A percentile compares a stretch with the other conserved stretches of the same genome.
These are phyloP conservation scores for Phthorimaea operculella DNA, from an alignment of 1,140 invertebrate genomes.

Conservation along the genomic window DNA sequence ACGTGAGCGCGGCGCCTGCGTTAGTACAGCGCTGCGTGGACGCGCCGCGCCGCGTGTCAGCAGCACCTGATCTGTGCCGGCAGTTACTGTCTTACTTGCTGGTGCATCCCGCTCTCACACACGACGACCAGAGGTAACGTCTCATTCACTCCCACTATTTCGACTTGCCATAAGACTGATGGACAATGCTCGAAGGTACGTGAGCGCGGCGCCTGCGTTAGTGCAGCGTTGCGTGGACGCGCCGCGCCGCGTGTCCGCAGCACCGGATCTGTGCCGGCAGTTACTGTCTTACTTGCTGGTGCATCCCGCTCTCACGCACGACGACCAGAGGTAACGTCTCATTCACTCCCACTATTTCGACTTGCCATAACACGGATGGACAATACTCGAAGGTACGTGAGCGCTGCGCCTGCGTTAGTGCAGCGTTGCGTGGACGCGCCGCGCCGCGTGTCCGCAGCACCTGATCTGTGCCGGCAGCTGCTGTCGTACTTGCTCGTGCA, in stretches of 20 bases:
- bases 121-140: too few relatives aligned
- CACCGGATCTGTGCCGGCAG: too few relatives aligned
- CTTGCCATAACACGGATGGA: slow-evolving; percentile 85
- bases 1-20: too few relatives aligned
- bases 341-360: too few relatives aligned
- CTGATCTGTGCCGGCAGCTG: slow-evolving; percentile 76
- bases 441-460: slow-evolving; percentile 27
- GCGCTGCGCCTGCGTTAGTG: slow-evolving; percentile 62
- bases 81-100: too few relatives aligned
- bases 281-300: slow-evolving; percentile 93
- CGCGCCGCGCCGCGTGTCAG: too few relatives aligned
- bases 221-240: slow-evolving; percentile 67
- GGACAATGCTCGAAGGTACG: too few relatives aligned
- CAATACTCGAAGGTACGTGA: slow-evolving; percentile 76
- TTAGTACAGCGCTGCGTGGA: too few relatives aligned
- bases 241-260: slow-evolving; percentile 30
- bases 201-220: slow-evolving; percentile 60
- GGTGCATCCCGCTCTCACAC: too few relatives aligned
- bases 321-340: slow-evolving; percentile 76
- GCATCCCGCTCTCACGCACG: slow-evolving; percentile 90
- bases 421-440: slow-evolving; percentile 65
- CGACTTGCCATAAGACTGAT: too few relatives aligned
- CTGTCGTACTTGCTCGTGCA: slow-evolving; percentile 93
- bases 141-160: too few relatives aligned
- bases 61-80: too few relatives aligned